Evolutionary conservation across 2,797 vertebrate genomes (phyloP), one percentile per base, ranked within the genome.

Genomic region (Podarcis siculus): DNA sequence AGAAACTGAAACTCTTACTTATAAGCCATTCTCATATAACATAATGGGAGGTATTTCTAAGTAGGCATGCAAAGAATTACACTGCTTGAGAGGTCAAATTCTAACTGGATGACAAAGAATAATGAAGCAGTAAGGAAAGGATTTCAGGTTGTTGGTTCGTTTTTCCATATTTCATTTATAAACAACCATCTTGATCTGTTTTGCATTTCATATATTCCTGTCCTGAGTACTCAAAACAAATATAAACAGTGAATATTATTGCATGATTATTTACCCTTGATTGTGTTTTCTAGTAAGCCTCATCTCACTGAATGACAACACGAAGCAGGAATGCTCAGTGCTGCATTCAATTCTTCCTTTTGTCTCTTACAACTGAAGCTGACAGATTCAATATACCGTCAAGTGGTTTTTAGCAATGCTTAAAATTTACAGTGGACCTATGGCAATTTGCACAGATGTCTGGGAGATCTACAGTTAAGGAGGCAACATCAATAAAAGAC

Each of bases 401-500:
- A 73, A 85, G 32, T 25, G 85, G 55, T 67, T 83, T 91, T 92
- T 86, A 58, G 39, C 72, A 76, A 87, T 89, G 32, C 25, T 86
- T 93, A 86, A 82, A 89, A 84, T 82, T 87, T 67, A 71, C 13
- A 45, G 85, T 84, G 45, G 35, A 30, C 82, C 69, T 10, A 30
- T 86, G 35, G 61, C 79, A 90, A 91, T 49, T 80, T 89, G 37
- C 49, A 77, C 2, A 72, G 76, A 78, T 75, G 83, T 89, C 23
- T 93, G 19, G 30, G 42, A 89, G 86, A 90, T 85, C 25, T 85
- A 85, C 37, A 76, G 71, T 81, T 55, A 79, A 15, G 82, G 39
- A 89, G 58, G 89, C 86, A 82, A 23, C 42, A 76, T 90, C 15
- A 89, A 86, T 86, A 84, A 30, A 76, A 66, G n/a, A 42, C 87